Evolutionary conservation across 2,797 vertebrate genomes (phyloP), one percentile per base, ranked within the genome.

Genomic region (Siniperca scherzeri): DNA sequence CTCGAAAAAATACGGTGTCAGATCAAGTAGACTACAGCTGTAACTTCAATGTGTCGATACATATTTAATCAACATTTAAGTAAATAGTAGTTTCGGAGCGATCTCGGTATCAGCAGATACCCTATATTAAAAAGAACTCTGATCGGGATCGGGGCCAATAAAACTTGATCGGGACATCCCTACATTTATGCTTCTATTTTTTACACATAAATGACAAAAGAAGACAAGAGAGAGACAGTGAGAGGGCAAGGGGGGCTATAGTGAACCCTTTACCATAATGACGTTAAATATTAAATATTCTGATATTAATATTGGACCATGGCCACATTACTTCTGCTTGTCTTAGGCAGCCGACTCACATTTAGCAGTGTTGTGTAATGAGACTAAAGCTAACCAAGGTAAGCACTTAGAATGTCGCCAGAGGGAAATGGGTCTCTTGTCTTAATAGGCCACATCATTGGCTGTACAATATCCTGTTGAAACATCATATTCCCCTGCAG

Each of bases 391-490:
- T 40, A 12, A 69, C 16, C 0, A 44, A 64, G n/a, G 27, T 55
- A 33, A 64, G 50, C 22, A 21, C 17, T 56, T 65, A n/a, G 62
- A 50, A 40, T 42, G 50, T 70, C 12, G 0, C 55, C 38, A 19
- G 25, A 52, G 59, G 55, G 52, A 52, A 66, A 65, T 2, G 59
- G 52, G 2, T 42, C 5, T 68, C 59, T 13, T n/a, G 44, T 4
- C 40, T 64, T 79, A 48, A 74, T 44, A 60, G 46, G 61, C 61
- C 66, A 38, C 70, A 57, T 55, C 40, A 81, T 66, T 74, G 66
- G 80, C 61, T 50, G 33, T 13, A 68, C 33, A 68, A 56, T 70
- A 61, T 82, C 72, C 81, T 77, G 78, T 55, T 21, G 64, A 87
- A 36, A 67, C 62, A 7, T 67, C 30, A 46, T 38, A 22, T 46